Evolutionary conservation across 1,140 invertebrate species (phyloP).

Genomic region (Tetramorium parvispinum): DNA sequence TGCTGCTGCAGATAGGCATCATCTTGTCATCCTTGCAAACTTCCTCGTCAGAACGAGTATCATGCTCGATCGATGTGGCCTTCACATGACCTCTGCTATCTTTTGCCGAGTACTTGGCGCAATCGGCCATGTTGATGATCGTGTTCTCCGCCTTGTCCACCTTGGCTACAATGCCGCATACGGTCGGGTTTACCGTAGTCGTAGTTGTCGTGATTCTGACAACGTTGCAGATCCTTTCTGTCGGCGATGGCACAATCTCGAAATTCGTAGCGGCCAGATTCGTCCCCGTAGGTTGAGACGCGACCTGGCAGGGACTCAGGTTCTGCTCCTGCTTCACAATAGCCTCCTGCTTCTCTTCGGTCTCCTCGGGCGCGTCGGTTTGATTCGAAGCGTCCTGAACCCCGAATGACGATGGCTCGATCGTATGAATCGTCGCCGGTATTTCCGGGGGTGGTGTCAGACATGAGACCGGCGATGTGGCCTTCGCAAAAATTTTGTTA

Average conservation of each 20-base stretch:
- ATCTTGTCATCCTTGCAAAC: conserved; percentile 59
- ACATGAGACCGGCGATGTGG: conserved; percentile 86
- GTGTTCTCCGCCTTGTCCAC: conserved; percentile 81
- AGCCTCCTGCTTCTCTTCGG: conserved; percentile 78
- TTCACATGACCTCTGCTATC: conserved; percentile 77
- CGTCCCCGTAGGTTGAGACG: conserved; percentile 38
- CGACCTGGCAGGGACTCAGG: conserved; percentile 76
- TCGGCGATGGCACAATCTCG: conserved; percentile 78
- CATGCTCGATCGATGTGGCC: conserved; percentile 76
- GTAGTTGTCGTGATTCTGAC: conserved; percentile 77
- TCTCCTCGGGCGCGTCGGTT: conserved; percentile 88
- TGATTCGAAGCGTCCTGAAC: conserved; percentile 93
- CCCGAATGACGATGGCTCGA: conserved; percentile 80
- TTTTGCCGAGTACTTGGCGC: conserved; percentile 77
- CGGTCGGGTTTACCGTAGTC: conserved; percentile 74
- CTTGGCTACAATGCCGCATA: conserved; percentile 74
- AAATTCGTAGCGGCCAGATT: conserved; percentile 72
- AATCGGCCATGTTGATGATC: conserved; percentile 78
- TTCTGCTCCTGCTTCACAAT: conserved; percentile 81
- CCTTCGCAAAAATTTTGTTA: conserved; percentile 85
- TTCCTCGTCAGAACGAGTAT: conserved; percentile 64
- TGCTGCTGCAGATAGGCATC: not conserved
- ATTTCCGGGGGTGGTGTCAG: conserved; percentile 88
- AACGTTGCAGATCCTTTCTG: conserved; percentile 79
- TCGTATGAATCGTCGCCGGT: conserved; percentile 77